Percentiles rank a stretch among this genome's conserved stretches.
Conservation (phyloP, 2,888 invertebrate genomes). For the Acleris literana region DNA sequence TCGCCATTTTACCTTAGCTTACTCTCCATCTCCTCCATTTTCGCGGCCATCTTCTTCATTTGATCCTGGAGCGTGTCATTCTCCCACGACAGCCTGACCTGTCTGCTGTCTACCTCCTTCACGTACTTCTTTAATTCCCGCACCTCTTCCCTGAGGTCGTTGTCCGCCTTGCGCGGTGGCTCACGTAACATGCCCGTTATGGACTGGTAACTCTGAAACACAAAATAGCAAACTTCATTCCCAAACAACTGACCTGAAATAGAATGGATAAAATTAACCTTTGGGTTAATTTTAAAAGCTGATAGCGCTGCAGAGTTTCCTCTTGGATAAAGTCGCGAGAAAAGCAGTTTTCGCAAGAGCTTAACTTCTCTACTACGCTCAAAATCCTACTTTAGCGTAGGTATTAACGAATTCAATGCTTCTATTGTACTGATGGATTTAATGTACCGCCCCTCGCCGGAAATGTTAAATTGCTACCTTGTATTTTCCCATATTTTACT, state of each 20-base stretch:
- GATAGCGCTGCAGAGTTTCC: too few relatives aligned
- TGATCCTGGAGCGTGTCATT: conserved; percentile 62
- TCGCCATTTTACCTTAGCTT: conserved; percentile 63
- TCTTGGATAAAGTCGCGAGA: too few relatives aligned
- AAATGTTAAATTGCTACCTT: too few relatives aligned
- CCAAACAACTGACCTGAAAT: not conserved
- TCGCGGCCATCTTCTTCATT: conserved; percentile 62
- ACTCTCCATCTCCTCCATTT: conserved; percentile 67
- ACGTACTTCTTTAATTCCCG: conserved; percentile 55
- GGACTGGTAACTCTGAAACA: conserved; percentile 67
- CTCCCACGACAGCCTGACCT: conserved; percentile 58
- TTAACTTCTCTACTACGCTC: too few relatives aligned
- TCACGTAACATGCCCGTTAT: conserved; percentile 63
- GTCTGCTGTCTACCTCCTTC: conserved; percentile 61
- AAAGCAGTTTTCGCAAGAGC: too few relatives aligned
- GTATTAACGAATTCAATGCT: too few relatives aligned
- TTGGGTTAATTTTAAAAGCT: too few relatives aligned
- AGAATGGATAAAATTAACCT: not conserved
- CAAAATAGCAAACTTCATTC: not conserved
- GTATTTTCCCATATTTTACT: too few relatives aligned
- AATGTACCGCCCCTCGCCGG: too few relatives aligned
- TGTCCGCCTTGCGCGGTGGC: conserved; percentile 49
- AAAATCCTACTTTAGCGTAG: too few relatives aligned
- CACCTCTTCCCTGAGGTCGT: conserved; percentile 51
- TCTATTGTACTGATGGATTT: too few relatives aligned